Evolutionary conservation across 2,888 invertebrate genomes (phyloP), one percentile per base, ranked within the genome.

Genomic region (Herminia tarsipennalis): DNA sequence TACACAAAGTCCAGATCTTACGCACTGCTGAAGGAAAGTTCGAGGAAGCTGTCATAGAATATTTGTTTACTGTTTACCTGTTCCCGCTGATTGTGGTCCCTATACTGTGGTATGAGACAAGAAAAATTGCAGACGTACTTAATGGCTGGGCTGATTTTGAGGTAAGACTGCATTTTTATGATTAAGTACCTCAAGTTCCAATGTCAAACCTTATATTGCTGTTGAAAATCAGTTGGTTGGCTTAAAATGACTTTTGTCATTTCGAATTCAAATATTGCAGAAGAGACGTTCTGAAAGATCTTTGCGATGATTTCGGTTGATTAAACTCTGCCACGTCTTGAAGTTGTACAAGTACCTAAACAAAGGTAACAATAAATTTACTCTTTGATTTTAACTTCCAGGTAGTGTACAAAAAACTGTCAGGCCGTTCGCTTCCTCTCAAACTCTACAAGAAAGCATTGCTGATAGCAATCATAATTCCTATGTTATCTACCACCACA

Each of bases 21-120:
- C 84, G 91, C 30, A 92, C 93, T 0, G 83, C 93, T 1, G 94
- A 94, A 70, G 94, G 94, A 0, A 93, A 94, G 56, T 95, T 95
- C 52, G 95, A 95, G 63, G 95, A 95, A 77, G 94, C 95, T 0
- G 95, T 95, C 0, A 95, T 95, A 64, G 95, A 95, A 45, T 95
- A 95, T 70, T 83, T 95, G 0, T 95, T 95, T 63, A 92, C 94
- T n/a, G 94, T 95, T 0, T 95, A 95, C 71, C 86, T 95, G 48
- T 87, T 95, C 47, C 95, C 95, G 0, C 89, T 95, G 66, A 78
- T 93, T 8, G 80, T 92, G 0, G 92, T 94, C 28, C 95, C 95
- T 0, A 89, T 95, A 30, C 78, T 94, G 41, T 95, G 95, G 94
- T 93, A 93, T 61, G 95, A 95, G 71, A 92, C 94, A 0, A 81